Conservation (phyloP, 2,797 vertebrate genomes). For the Pteronotus mesoamericanus region DNA sequence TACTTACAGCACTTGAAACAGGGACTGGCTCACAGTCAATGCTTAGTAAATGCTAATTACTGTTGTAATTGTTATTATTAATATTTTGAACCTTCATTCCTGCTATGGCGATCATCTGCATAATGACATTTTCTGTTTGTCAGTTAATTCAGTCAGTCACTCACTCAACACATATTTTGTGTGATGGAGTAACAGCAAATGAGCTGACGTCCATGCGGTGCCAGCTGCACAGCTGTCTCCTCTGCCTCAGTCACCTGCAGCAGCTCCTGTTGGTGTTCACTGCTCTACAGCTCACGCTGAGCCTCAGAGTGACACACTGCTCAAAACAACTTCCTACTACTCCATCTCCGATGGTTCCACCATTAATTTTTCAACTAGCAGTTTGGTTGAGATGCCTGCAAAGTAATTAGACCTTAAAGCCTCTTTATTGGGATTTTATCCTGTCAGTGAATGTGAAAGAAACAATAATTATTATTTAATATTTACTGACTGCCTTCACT, state of each 20-base stretch:
- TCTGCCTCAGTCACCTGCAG: neutral
- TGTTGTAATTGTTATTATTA: neutral
- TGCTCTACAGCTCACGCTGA: neutral
- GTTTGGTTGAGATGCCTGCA: conserved; percentile 50
- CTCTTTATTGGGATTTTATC: conserved; percentile 54
- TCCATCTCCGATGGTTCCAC: conserved; percentile 24
- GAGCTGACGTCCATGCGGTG: rapidly evolving
- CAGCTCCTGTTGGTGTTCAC: neutral
- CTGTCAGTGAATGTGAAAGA: conserved; percentile 40
- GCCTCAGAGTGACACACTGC: conserved; percentile 39
- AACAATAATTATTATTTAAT: conserved; percentile 68
- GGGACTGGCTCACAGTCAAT: neutral
- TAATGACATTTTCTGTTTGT: neutral
- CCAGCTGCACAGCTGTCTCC: neutral
- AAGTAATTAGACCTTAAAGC: conserved; percentile 62
- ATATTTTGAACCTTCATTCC: neutral
- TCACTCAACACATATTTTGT: neutral
- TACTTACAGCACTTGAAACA: neutral
- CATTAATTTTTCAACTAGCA: conserved; percentile 55
- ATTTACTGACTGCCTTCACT: conserved; percentile 32
- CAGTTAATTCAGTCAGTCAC: neutral
- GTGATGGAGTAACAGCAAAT: neutral
- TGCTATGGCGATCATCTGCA: neutral
- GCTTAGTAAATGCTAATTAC: neutral
- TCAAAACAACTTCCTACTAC: conserved; percentile 60